These are phyloP conservation scores for Chlorops oryzae DNA, from an alignment of 1,140 invertebrate species.

Conservation along the genomic window DNA sequence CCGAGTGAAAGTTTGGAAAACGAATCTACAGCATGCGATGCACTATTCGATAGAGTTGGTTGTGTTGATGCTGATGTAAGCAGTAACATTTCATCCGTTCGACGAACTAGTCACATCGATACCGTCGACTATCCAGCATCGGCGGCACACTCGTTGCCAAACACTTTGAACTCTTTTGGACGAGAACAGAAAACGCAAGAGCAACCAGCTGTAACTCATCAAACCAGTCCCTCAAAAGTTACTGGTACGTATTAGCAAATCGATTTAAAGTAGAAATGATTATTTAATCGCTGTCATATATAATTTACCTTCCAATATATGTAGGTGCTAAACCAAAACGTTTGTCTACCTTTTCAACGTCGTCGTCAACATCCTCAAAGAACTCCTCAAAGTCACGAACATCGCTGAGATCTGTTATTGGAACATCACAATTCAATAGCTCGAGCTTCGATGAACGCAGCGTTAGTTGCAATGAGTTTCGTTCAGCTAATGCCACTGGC, in stretches of 20 bases:
- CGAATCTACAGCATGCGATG: too few relatives aligned
- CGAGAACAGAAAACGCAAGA: constrained; percentile 16
- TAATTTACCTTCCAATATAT: too few relatives aligned
- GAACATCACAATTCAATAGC: constrained; percentile 1
- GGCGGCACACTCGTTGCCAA: constrained; percentile 32
- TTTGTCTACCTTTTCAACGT: constrained; percentile 26
- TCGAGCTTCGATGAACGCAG: constrained; percentile 38
- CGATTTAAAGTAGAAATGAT: too few relatives aligned
- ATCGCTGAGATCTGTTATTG: constrained; percentile 21
- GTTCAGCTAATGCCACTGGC: constrained; percentile 10
- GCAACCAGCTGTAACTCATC: not conserved
- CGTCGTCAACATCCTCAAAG: constrained; percentile 34
- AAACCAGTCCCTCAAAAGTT: constrained; percentile 25
- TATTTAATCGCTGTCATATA: too few relatives aligned
- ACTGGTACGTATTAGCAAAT: constrained; percentile 22
- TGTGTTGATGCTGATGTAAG: too few relatives aligned
- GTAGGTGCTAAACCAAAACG: constrained; percentile 38
- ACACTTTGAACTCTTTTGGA: constrained; percentile 26
- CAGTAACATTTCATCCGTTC: too few relatives aligned
- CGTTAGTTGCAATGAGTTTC: constrained; percentile 40
- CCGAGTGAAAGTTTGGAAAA: too few relatives aligned
- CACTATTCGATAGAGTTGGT: too few relatives aligned
- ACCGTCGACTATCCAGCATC: not conserved
- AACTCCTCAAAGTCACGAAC: constrained; percentile 34
- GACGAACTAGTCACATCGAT: too few relatives aligned